phyloP scores from a whole-genome alignment of 2,888 invertebrate genomes.

The Nemurella pictetii region DNA sequence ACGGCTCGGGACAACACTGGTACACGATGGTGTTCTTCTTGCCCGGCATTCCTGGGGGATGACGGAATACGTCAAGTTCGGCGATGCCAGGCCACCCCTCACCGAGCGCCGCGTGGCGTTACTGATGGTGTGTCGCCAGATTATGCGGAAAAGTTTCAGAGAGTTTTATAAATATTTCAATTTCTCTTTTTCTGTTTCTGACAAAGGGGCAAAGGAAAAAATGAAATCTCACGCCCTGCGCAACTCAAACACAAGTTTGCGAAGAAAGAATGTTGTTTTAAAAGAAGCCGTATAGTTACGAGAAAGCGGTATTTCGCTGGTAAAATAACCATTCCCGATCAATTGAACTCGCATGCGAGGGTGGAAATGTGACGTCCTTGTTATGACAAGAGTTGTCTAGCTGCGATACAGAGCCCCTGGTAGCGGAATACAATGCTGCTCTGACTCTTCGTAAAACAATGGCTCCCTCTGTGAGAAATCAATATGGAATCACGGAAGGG shows the following conservation, averaged over 20 bases:
- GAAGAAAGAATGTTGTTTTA: neutral
- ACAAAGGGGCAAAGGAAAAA: neutral
- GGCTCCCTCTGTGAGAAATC: neutral
- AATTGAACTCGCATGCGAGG: neutral
- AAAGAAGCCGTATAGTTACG: neutral
- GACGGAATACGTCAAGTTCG: neutral
- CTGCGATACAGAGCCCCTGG: neutral
- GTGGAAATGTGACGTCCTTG: neutral
- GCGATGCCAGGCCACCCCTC: neutral
- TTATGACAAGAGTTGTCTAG: neutral
- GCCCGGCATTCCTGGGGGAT: conserved; percentile 82
- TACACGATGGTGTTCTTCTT: conserved; percentile 88
- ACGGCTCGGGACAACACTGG: conserved; percentile 92
- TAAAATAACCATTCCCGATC: neutral
- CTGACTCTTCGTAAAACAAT: neutral
- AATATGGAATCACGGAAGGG: neutral
- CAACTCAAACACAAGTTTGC: neutral
- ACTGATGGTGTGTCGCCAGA: neutral
- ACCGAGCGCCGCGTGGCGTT: neutral
- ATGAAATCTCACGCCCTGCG: neutral
- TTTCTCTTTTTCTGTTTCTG: neutral
- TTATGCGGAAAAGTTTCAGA: neutral
- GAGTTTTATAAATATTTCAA: neutral
- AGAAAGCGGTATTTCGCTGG: neutral
- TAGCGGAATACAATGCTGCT: neutral